Base-by-base conservation (phyloP, 1,140 invertebrate species). In the Drosophila prosaltans region DNA sequence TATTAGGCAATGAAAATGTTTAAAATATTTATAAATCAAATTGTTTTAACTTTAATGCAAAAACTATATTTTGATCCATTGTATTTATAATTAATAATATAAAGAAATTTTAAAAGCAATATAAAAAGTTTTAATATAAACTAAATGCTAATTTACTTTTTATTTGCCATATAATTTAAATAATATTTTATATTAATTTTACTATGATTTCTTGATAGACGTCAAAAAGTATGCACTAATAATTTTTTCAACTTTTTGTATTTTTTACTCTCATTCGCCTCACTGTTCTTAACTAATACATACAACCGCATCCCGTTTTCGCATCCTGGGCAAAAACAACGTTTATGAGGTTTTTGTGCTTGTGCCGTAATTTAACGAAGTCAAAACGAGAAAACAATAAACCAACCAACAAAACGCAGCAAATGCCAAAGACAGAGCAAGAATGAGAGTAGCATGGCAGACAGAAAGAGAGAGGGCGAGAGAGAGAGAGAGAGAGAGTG, bases 301-400 rank as follows among this genome's bases (percentile, higher is more conserved):
- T 36, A 57, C n/a, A 40, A 30, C 43, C 24, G 21, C 60, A 68
- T 36, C 16, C 16, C 16, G 16, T 16, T 16, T 16, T 24, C 41
- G 41, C 60, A 63, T 10, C 28, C 30, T 32, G 41, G 41, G 66
- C 57, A 61, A 82, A 61, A 82, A 78, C 80, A 80, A 72, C 83
- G 83, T 58, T 84, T 88, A 80, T 89, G 55, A 89, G 84, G 83
- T 89, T 88, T 88, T 88, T 88, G 84, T 88, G 84, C 78, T 84
- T 88, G 84, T 88, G 84, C 84, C 84, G 85, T 88, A 88, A 88
- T 88, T 88, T 88, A 88, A 88, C 84, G 84, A 88, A 89, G 84
- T 88, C 84, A 88, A 88, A 88, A 88, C 84, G 84, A 89, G 84
- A 89, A 88, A 89, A 88, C 84, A 88, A 88, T 88, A 88, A 88